Evolutionary conservation across 2,113 vertebrate genomes (phyloP).

Genomic region (Propithecus coquereli): DNA sequence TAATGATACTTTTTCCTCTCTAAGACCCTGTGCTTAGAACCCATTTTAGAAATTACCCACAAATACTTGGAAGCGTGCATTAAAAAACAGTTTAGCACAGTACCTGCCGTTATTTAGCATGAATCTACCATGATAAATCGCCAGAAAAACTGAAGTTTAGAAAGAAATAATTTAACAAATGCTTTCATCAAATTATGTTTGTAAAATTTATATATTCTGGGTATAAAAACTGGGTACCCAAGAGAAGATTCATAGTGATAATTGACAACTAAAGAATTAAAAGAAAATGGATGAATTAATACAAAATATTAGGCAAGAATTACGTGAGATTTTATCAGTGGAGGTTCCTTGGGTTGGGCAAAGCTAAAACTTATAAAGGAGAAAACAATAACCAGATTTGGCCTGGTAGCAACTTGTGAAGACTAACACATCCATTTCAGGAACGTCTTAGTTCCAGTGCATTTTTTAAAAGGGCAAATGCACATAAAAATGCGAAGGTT

Average conservation of each 20-base stretch:
- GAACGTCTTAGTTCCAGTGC: background rate
- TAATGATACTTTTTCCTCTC: slow-evolving; percentile 35
- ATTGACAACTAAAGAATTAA: background rate
- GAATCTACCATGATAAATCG: slow-evolving; percentile 42
- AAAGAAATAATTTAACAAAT: slow-evolving; percentile 18
- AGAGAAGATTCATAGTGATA: background rate
- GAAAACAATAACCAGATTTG: background rate
- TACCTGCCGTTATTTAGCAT: slow-evolving; percentile 20
- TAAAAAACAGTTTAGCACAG: background rate
- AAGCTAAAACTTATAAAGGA: slow-evolving; percentile 24
- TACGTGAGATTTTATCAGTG: background rate
- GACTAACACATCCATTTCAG: background rate
- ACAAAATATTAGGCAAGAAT: background rate
- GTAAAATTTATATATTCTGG: slow-evolving; percentile 17
- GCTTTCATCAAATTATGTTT: background rate
- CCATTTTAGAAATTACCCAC: slow-evolving; percentile 34
- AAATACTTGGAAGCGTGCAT: slow-evolving; percentile 46
- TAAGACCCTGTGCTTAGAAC: slow-evolving; percentile 18
- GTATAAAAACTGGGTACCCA: background rate
- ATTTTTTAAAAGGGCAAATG: background rate
- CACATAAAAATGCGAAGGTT: background rate
- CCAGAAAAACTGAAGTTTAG: slow-evolving; percentile 45
- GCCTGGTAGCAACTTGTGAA: background rate
- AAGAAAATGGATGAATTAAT: background rate
- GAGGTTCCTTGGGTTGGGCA: background rate